Evolutionary conservation across 2,888 invertebrate species (phyloP).

Genomic region (Priocnemis perturbator): DNA sequence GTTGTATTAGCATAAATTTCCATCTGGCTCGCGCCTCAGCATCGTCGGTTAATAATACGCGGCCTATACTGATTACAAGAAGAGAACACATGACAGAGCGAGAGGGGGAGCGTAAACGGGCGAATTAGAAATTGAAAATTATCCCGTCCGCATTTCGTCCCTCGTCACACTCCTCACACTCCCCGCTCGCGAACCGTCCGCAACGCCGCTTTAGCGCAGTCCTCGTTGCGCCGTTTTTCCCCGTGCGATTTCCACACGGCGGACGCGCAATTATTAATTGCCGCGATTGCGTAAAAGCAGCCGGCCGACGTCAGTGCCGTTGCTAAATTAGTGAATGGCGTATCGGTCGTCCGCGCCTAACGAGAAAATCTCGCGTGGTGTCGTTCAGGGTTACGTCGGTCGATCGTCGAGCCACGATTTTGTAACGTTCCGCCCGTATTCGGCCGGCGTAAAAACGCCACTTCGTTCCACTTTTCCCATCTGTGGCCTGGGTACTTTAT

Average conservation of each 20-base stretch:
- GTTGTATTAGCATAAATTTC: constrained; percentile 63
- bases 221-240: constrained; percentile 4
- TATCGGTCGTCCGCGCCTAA: constrained; percentile 19
- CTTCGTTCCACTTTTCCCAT: too few species aligned
- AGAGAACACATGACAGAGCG: not conserved
- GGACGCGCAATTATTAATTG: constrained; percentile 51
- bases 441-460: too few species aligned
- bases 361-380: constrained; percentile 43
- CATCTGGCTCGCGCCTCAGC: constrained; percentile 41
- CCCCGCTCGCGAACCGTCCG: not conserved
- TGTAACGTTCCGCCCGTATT: too few species aligned
- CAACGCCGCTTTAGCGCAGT: not conserved
- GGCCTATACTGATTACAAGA: constrained; percentile 26
- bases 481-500: too few species aligned
- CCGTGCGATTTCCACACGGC: constrained; percentile 45
- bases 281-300: constrained; percentile 38
- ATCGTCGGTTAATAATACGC: constrained; percentile 26
- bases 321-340: constrained; percentile 47
- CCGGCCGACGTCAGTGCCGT: constrained; percentile 29
- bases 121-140: constrained; percentile 61
- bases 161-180: too few species aligned
- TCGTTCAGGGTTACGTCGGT: constrained; percentile 23
- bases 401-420: too few species aligned
- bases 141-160: constrained; percentile 8
- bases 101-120: constrained; percentile 39